Evolutionary conservation across 2,888 invertebrate species (phyloP).

Genomic region (Ditula angustiorana): DNA sequence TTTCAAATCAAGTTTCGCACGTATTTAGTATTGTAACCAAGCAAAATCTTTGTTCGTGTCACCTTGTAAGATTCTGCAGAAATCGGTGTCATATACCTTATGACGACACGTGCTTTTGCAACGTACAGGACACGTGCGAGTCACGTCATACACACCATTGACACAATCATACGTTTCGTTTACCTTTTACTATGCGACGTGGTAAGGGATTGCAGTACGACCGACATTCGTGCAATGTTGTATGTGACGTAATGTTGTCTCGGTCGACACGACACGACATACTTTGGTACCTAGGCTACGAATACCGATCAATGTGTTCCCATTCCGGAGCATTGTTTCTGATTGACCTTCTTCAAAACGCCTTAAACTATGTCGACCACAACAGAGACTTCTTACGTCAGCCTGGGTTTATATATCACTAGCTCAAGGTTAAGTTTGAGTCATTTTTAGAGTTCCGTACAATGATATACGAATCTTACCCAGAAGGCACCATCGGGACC

Average conservation of each 20-base stretch:
- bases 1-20: no score
- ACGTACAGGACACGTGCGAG: background rate
- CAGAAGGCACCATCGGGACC: no score
- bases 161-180: background rate
- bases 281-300: background rate
- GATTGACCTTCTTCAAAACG: background rate
- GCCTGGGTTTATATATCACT: no score
- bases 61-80: no score
- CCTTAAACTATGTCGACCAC: background rate
- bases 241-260: conserved; percentile 16
- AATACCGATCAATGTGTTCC: background rate
- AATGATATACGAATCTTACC: no score
- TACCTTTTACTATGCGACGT: conserved; percentile 9
- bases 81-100: background rate
- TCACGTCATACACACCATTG: background rate
- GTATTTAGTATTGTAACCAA: no score
- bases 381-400: background rate
- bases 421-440: no score
- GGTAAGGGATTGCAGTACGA: conserved; percentile 7
- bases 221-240: conserved; percentile 20
- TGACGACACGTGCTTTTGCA: background rate
- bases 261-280: background rate
- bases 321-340: conserved; percentile 1
- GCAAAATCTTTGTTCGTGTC: no score
- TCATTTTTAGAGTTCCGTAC: no score